Conservation (phyloP, 2,113 vertebrate genomes). For the Rattus rattus region DNA sequence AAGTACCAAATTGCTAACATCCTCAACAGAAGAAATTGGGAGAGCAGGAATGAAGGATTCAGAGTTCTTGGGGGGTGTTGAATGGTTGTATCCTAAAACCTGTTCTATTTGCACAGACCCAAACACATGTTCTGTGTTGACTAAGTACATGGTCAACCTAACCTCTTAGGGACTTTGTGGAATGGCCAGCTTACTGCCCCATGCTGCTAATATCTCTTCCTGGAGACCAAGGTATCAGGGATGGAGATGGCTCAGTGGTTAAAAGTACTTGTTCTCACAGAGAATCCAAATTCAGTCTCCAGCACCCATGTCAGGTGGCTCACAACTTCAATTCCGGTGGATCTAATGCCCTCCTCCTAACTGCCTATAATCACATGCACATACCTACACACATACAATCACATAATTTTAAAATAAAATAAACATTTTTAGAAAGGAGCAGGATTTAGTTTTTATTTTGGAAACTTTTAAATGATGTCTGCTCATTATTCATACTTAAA, state of each 20-base stretch:
- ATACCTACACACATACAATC: neutral
- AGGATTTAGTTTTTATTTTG: neutral
- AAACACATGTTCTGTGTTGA: neutral
- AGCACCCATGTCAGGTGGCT: neutral
- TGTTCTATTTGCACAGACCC: neutral
- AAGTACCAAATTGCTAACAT: slow-evolving; percentile 17
- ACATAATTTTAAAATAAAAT: neutral
- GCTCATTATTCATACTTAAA: neutral
- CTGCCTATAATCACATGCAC: neutral
- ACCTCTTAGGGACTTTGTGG: neutral
- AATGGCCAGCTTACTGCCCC: neutral
- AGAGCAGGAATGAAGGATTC: neutral
- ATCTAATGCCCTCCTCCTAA: neutral
- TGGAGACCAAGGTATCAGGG: neutral
- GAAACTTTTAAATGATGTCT: neutral
- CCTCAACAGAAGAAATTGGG: neutral
- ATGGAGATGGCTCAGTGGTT: neutral
- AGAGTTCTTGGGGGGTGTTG: neutral
- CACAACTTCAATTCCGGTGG: neutral
- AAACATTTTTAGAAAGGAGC: neutral
- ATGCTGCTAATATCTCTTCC: neutral
- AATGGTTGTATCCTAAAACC: neutral
- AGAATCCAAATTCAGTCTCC: neutral
- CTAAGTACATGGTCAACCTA: neutral
- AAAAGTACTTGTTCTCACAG: neutral